Conservation (phyloP, 2,113 vertebrate genomes). For the Campylomormyrus tamandua region DNA sequence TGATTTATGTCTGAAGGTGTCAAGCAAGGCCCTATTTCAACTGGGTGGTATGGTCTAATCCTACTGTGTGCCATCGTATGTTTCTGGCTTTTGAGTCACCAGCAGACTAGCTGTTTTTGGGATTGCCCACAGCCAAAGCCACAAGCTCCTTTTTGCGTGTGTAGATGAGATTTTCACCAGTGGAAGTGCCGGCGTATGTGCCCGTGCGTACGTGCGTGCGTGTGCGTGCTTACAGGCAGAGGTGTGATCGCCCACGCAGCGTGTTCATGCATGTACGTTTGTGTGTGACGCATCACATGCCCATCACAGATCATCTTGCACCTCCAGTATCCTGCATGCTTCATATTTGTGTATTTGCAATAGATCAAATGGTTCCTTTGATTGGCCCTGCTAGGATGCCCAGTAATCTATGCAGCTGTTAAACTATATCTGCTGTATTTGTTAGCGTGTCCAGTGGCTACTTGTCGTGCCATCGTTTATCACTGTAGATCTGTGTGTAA, state of each 20-base stretch:
- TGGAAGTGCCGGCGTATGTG: neutral
- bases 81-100: conserved; percentile 73
- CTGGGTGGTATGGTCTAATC: conserved; percentile 86
- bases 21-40: conserved; percentile 89
- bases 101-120: neutral
- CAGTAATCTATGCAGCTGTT: neutral
- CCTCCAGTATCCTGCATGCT: neutral
- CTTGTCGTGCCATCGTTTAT: neutral
- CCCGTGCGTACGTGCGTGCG: neutral
- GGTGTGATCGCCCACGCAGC: neutral
- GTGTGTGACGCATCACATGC: neutral
- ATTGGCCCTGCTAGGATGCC: neutral
- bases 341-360: neutral
- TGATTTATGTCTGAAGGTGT: conserved; percentile 97
- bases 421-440: neutral
- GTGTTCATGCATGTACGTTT: neutral
- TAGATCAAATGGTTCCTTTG: neutral
- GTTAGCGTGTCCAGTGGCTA: neutral
- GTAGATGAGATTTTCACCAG: conserved; percentile 49
- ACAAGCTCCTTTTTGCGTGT: conserved; percentile 41
- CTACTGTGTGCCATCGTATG: conserved; percentile 67
- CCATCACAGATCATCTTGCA: neutral
- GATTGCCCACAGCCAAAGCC: conserved; percentile 30
- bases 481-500: neutral
- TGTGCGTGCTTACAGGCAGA: neutral